These are phyloP conservation scores for Origma solitaria DNA, from an alignment of 2,113 vertebrate species.

Conservation along the genomic window DNA sequence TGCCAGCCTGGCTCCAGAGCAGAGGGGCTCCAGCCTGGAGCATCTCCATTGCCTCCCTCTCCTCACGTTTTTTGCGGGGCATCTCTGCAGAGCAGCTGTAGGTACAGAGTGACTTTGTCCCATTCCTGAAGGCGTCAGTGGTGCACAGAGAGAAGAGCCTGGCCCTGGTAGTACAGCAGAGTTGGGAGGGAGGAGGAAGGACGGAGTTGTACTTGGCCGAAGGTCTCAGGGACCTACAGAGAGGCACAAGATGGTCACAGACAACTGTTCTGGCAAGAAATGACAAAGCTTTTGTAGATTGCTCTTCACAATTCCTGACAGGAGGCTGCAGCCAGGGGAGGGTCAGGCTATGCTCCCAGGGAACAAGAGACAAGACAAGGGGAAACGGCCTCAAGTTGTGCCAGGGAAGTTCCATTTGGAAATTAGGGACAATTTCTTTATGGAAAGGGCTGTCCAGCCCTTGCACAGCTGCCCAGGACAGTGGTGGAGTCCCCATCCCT, in stretches of 20 bases:
- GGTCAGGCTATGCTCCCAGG: accelerated
- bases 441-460: accelerated
- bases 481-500: too few species aligned
- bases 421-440: not conserved
- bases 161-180: not conserved
- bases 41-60: accelerated
- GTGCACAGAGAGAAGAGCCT: not conserved
- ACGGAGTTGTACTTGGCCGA: not conserved
- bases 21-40: not conserved
- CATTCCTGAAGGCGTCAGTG: accelerated
- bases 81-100: not conserved
- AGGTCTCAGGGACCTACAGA: not conserved
- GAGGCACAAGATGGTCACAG: accelerated
- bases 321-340: not conserved
- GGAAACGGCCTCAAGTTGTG: accelerated
- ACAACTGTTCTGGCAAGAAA: not conserved
- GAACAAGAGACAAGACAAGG: not conserved
- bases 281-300: not conserved
- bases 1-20: not conserved
- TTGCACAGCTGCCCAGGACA: not conserved
- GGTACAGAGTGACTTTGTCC: not conserved
- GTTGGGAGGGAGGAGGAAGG: not conserved
- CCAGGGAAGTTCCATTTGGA: accelerated
- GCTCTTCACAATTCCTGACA: not conserved
- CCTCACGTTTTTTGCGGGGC: accelerated